A percentile compares a stretch with the other conserved stretches of the same genome.
These are phyloP conservation scores for Tetraneura akinire DNA, from an alignment of 1,140 invertebrate species.

Conservation along the genomic window DNA sequence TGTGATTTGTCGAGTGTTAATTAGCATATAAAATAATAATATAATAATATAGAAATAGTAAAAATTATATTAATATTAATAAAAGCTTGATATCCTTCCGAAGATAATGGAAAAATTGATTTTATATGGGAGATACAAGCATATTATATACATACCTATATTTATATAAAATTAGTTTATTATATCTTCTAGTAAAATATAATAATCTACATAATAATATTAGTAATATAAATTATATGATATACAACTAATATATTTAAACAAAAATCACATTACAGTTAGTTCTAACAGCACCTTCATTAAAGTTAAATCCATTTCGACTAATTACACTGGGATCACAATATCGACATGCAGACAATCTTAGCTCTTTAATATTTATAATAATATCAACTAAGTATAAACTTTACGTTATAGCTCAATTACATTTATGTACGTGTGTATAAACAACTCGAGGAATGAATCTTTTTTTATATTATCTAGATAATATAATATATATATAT, in stretches of 20 bases:
- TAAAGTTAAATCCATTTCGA: conserved; percentile 41
- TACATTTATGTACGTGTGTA: conserved; percentile 19
- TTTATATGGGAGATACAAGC: neutral
- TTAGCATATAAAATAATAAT: conserved; percentile 17
- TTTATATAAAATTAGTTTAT: neutral
- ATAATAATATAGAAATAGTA: conserved; percentile 1
- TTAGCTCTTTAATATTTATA: conserved; percentile 47
- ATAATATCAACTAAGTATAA: conserved; percentile 25
- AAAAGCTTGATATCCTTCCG: neutral
- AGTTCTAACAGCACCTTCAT: conserved; percentile 24
- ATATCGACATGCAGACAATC: conserved; percentile 49
- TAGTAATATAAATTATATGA: too few species aligned
- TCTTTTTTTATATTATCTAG: conserved; percentile 41
- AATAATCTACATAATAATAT: neutral
- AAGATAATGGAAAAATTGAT: neutral
- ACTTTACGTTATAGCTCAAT: conserved; percentile 44
- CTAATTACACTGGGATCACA: conserved; percentile 47
- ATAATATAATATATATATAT: too few species aligned
- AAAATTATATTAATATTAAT: conserved; percentile 12
- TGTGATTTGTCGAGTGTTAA: conserved; percentile 24
- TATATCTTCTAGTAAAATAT: conserved; percentile 7
- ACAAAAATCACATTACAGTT: too few species aligned
- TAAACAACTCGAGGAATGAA: conserved; percentile 22
- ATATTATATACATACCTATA: neutral
- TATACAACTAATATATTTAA: neutral